phyloP scores from a whole-genome alignment of 92 coral and sea anemone species.

The Parazoanthus darwini region DNA sequence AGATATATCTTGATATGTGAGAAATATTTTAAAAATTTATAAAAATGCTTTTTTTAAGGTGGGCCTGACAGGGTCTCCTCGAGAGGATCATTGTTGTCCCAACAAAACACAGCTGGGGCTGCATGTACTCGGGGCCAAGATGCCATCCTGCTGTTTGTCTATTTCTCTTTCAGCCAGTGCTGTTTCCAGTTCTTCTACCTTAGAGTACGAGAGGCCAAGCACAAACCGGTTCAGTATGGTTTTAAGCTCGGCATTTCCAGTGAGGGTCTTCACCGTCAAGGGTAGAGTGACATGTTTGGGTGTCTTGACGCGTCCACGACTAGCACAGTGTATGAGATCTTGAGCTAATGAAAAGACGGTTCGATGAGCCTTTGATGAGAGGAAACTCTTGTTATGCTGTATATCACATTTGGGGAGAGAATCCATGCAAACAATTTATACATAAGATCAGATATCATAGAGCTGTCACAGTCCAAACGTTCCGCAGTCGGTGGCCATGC shows the following conservation, averaged over 20 bases:
- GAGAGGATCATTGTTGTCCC: slow-evolving; percentile 70
- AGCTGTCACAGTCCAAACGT: slow-evolving; percentile 48
- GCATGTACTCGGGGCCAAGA: no score
- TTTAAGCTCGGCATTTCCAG: slow-evolving; percentile 44
- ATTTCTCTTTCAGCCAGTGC: no score
- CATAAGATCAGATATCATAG: slow-evolving; percentile 60
- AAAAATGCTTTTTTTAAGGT: not conserved
- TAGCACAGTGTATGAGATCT: no score
- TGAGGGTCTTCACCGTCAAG: slow-evolving; percentile 40
- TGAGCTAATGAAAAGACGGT: no score
- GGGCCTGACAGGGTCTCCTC: slow-evolving; percentile 69
- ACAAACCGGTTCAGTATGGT: slow-evolving; percentile 57
- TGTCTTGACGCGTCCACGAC: slow-evolving; percentile 58
- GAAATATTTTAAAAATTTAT: slow-evolving; percentile 10
- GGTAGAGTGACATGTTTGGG: slow-evolving; percentile 69
- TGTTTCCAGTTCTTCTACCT: no score
- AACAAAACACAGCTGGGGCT: slow-evolving; percentile 2
- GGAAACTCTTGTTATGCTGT: slow-evolving; percentile 46
- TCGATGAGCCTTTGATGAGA: slow-evolving; percentile 33
- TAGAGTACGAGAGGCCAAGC: no score
- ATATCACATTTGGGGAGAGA: slow-evolving; percentile 40
- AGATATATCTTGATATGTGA: slow-evolving; percentile 13
- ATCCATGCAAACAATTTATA: slow-evolving; percentile 74
- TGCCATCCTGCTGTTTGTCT: no score
- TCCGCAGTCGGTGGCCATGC: slow-evolving; percentile 63